A percentile compares a stretch with the other conserved stretches of the same genome.
Evolutionary conservation across 2,113 vertebrate genomes (phyloP).

Genomic region (Lycocorax pyrrhopterus): DNA sequence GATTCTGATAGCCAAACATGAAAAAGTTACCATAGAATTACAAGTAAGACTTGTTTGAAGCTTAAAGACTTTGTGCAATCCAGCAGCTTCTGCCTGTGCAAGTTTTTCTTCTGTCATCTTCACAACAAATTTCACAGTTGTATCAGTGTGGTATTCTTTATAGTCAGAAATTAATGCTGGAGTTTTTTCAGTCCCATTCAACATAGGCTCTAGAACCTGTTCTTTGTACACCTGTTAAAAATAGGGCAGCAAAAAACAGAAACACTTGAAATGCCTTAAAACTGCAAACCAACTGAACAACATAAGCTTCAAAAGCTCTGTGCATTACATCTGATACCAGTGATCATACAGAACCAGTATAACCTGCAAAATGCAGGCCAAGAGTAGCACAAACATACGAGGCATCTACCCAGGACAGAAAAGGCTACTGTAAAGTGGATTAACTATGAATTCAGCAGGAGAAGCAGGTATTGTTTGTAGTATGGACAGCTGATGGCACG

Average conservation of each 20-base stretch:
- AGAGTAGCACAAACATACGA: not conserved
- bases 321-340: not conserved
- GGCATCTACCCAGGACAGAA: not conserved
- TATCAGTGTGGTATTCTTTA: slow-evolving; percentile 97
- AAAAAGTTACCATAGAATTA: slow-evolving; percentile 92
- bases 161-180: slow-evolving; percentile 95
- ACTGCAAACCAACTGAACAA: not conserved
- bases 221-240: slow-evolving; percentile 90
- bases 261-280: not conserved
- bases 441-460: not conserved
- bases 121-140: slow-evolving; percentile 96
- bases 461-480: not conserved
- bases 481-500: not conserved
- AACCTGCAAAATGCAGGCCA: not conserved
- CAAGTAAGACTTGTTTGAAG: slow-evolving; percentile 97
- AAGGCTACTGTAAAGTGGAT: not conserved
- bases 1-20: slow-evolving; percentile 52
- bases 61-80: slow-evolving; percentile 98
- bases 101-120: slow-evolving; percentile 98
- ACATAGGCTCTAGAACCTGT: slow-evolving; percentile 95
- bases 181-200: slow-evolving; percentile 95
- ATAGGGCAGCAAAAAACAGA: not conserved
- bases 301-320: not conserved
- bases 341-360: not conserved
- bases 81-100: slow-evolving; percentile 92